Evolutionary conservation across 2,113 vertebrate species (phyloP).

Genomic region (Coreoperca whiteheadi): DNA sequence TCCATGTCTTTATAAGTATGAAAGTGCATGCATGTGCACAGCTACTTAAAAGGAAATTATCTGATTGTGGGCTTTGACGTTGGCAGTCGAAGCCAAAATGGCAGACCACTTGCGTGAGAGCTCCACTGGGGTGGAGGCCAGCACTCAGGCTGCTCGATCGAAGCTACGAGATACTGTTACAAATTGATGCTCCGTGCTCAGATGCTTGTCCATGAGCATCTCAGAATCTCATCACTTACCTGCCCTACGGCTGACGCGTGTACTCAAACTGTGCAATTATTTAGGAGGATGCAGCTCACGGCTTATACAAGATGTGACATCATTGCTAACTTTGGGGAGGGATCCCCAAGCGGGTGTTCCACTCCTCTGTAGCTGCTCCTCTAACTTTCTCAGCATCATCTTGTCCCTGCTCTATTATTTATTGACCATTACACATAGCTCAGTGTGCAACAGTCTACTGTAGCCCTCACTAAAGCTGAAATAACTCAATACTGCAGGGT

Average conservation of each 20-base stretch:
- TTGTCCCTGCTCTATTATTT: conserved; percentile 69
- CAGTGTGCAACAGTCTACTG: conserved; percentile 36
- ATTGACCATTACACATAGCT: conserved; percentile 54
- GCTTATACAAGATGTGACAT: conserved; percentile 44
- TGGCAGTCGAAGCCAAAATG: conserved; percentile 48
- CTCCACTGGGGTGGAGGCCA: conserved; percentile 44
- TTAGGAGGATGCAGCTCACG: conserved; percentile 6
- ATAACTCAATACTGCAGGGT: conserved; percentile 31
- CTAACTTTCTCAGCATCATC: conserved; percentile 49
- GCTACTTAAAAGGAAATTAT: conserved; percentile 51
- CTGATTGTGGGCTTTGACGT: conserved; percentile 58
- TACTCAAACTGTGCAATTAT: not conserved
- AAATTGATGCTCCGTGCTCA: conserved; percentile 66
- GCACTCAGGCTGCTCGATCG: conserved; percentile 54
- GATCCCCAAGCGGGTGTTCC: conserved; percentile 13
- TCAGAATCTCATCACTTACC: conserved; percentile 59
- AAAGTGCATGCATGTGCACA: conserved; percentile 64
- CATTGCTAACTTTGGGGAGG: conserved; percentile 43
- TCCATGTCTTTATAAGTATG: conserved; percentile 62
- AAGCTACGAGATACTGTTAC: conserved; percentile 64
- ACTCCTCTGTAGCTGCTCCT: conserved; percentile 25
- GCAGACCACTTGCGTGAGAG: conserved; percentile 29
- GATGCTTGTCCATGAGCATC: conserved; percentile 42
- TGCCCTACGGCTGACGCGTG: not conserved
- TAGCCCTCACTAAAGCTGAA: conserved; percentile 41